These are phyloP conservation scores for Heterochromis multidens DNA, from an alignment of 2,113 vertebrate genomes.

Conservation along the genomic window DNA sequence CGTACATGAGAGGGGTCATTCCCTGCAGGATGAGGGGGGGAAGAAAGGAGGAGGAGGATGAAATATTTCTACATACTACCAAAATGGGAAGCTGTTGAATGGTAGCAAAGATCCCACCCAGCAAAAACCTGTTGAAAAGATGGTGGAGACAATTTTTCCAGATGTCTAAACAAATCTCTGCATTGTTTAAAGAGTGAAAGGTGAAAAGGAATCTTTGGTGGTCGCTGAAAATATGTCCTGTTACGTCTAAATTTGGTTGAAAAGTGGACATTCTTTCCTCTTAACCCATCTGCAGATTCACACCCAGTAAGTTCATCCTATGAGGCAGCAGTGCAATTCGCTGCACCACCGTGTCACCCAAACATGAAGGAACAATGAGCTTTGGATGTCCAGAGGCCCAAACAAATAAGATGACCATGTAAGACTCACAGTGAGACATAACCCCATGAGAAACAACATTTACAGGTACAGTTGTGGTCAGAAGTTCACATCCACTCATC, in stretches of 20 bases:
- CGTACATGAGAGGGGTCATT: slow-evolving; percentile 82
- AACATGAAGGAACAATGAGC: background rate
- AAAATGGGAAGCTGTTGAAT: background rate
- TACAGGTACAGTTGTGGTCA: too few species aligned
- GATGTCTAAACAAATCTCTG: background rate
- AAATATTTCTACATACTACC: background rate
- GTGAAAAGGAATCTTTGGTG: background rate
- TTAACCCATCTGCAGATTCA: background rate
- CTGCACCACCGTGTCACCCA: background rate
- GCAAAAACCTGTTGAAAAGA: background rate
- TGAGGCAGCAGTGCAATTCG: background rate
- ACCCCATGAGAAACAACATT: background rate
- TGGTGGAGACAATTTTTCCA: background rate
- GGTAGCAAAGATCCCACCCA: background rate
- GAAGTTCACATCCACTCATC: too few species aligned
- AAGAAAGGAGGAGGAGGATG: background rate
- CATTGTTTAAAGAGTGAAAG: background rate
- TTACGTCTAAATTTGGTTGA: background rate
- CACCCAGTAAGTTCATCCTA: background rate
- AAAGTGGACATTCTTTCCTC: background rate
- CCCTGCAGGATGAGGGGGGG: slow-evolving; percentile 60
- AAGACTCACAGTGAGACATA: background rate
- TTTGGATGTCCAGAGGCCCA: background rate
- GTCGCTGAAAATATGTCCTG: background rate
- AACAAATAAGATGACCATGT: background rate